Conservation (phyloP, 2,888 invertebrate genomes). For the Taenaris catops region DNA sequence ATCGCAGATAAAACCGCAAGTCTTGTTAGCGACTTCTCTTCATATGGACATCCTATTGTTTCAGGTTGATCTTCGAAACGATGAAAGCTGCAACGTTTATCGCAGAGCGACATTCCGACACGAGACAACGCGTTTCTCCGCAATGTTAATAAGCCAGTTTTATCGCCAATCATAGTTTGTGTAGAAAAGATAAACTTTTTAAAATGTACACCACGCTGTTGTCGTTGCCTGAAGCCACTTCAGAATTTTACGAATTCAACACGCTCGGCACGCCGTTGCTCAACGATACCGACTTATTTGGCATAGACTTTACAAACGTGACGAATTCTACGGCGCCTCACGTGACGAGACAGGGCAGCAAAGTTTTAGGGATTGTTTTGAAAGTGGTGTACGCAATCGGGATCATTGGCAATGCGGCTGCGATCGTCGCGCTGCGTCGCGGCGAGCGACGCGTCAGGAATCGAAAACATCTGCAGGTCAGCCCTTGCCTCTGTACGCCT, state of each 20-base stretch:
- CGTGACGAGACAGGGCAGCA: slow-evolving; percentile 11
- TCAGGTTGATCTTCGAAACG: too few species aligned
- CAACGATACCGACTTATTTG: neutral
- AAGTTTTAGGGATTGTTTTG: slow-evolving; percentile 45
- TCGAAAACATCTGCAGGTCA: slow-evolving; percentile 86
- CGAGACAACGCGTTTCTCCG: too few species aligned
- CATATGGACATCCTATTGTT: too few species aligned
- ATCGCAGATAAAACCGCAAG: too few species aligned
- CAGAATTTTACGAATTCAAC: slow-evolving; percentile 7
- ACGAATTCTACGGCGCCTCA: slow-evolving; percentile 20
- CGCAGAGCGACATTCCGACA: too few species aligned
- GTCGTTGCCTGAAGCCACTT: slow-evolving; percentile 4
- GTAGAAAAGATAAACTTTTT: too few species aligned
- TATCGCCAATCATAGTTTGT: too few species aligned
- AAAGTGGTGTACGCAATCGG: slow-evolving; percentile 83
- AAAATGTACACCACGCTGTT: slow-evolving; percentile 12
- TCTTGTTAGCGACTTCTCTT: too few species aligned
- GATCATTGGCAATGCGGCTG: slow-evolving; percentile 87
- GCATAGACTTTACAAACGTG: slow-evolving; percentile 6
- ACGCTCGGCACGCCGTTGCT: neutral
- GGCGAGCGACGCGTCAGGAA: slow-evolving; percentile 87
- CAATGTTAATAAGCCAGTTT: too few species aligned
- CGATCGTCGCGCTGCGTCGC: slow-evolving; percentile 85
- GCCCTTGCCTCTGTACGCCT: slow-evolving; percentile 33
- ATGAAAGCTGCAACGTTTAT: too few species aligned